Conservation (phyloP, 2,797 vertebrate species). For the Cyprinella venusta region DNA sequence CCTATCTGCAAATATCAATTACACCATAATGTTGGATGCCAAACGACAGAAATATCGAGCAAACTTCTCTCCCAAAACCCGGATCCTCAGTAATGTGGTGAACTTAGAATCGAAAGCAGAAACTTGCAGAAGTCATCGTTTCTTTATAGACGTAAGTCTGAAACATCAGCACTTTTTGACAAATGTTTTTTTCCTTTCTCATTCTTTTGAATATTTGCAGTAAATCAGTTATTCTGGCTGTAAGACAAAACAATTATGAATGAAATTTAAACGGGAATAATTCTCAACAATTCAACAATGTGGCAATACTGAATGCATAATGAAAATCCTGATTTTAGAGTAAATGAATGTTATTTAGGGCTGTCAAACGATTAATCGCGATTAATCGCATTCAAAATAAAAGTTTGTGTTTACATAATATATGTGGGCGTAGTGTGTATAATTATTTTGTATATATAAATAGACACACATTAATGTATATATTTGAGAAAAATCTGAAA, state of each 20-base stretch:
- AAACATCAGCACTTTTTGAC: neutral
- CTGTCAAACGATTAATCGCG: no score
- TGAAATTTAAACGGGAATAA: neutral
- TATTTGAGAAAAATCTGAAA: no score
- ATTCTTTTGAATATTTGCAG: neutral
- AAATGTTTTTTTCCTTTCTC: neutral
- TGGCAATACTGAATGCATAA: neutral
- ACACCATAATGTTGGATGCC: constrained; percentile 71
- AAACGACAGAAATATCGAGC: constrained; percentile 72
- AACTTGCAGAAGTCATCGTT: neutral
- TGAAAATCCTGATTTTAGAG: neutral
- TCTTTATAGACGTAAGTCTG: constrained; percentile 46
- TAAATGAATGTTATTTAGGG: no score
- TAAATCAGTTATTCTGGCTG: neutral
- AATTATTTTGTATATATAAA: no score
- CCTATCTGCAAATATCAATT: constrained; percentile 66
- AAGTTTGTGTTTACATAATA: no score
- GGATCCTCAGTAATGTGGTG: neutral
- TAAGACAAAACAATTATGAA: neutral
- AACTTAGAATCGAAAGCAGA: accelerated
- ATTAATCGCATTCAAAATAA: no score
- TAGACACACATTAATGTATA: no score
- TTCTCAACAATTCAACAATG: neutral
- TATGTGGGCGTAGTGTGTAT: no score
- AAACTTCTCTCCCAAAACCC: constrained; percentile 35